Percentiles rank a stretch among this genome's conserved stretches.
phyloP scores from a whole-genome alignment of 2,797 vertebrate species.

The Sciurus vulgaris region DNA sequence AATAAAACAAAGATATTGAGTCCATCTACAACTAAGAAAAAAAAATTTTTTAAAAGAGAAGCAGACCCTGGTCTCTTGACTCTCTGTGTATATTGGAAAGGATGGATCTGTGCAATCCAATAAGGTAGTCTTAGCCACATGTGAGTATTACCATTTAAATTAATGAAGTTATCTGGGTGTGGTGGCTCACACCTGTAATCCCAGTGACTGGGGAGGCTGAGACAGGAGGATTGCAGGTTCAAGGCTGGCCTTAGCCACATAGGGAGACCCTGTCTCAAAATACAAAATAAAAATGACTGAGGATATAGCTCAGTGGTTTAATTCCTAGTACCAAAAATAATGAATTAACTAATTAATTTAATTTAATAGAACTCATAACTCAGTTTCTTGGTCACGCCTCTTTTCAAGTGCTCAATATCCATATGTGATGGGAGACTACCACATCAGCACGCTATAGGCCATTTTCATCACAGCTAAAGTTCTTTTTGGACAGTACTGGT shows the following conservation, averaged over 20 bases:
- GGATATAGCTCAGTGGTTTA: neutral
- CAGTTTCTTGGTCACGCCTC: neutral
- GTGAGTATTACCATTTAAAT: neutral
- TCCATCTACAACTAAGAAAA: too few relatives aligned
- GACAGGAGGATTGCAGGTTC: too few relatives aligned
- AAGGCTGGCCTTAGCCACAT: too few relatives aligned
- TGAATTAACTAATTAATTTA: neutral
- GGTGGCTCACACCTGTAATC: too few relatives aligned
- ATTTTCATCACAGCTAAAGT: neutral
- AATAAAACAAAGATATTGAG: too few relatives aligned
- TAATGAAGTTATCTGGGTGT: neutral
- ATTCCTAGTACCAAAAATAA: too few relatives aligned
- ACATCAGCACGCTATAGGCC: neutral
- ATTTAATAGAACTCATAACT: conserved; percentile 16
- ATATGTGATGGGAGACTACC: neutral
- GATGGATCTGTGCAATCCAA: neutral
- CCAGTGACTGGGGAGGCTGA: too few relatives aligned
- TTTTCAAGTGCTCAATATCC: neutral
- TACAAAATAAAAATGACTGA: too few relatives aligned
- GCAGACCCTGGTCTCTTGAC: neutral
- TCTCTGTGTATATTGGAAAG: neutral
- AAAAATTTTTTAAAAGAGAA: too few relatives aligned
- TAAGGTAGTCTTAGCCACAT: neutral
- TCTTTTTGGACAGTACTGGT: neutral
- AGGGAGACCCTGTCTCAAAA: too few relatives aligned